These are phyloP conservation scores for Drosophila tropicalis DNA, from an alignment of 1,140 invertebrate genomes.

Conservation along the genomic window DNA sequence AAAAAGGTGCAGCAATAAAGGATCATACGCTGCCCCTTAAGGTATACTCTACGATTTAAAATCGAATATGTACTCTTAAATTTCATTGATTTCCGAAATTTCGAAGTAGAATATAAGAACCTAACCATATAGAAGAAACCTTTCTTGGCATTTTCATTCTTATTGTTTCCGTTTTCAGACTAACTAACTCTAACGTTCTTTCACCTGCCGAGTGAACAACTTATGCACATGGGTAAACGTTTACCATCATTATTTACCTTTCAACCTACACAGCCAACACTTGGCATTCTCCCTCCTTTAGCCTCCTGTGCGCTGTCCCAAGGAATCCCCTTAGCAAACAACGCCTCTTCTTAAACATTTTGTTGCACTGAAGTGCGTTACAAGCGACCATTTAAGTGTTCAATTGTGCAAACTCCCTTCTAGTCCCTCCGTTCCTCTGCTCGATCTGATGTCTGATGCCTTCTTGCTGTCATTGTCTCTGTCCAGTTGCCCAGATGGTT, in stretches of 20 bases:
- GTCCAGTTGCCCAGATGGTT: conserved; percentile 40
- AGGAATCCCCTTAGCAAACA: conserved; percentile 51
- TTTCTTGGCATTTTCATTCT: not conserved
- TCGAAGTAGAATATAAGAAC: too few relatives aligned
- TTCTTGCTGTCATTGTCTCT: conserved; percentile 32
- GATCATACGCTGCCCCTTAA: too few relatives aligned
- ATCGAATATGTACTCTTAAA: too few relatives aligned
- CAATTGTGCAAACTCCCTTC: conserved; percentile 66
- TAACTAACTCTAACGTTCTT: not conserved
- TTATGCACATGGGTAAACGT: conserved; percentile 18
- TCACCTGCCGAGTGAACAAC: not conserved
- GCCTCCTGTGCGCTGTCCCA: not conserved
- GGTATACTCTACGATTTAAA: too few relatives aligned
- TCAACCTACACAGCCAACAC: conserved; percentile 34
- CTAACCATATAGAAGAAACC: too few relatives aligned
- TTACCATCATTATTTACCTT: conserved; percentile 53
- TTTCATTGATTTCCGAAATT: too few relatives aligned
- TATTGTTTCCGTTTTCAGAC: not conserved
- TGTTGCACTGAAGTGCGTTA: conserved; percentile 48
- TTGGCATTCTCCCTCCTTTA: conserved; percentile 12
- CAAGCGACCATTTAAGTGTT: conserved; percentile 64
- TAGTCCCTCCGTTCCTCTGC: not conserved
- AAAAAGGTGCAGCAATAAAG: not conserved
- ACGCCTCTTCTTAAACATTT: conserved; percentile 54
- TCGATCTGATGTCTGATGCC: not conserved